Evolutionary conservation across 2,113 vertebrate species (phyloP).

Genomic region (Pelodiscus sinensis): DNA sequence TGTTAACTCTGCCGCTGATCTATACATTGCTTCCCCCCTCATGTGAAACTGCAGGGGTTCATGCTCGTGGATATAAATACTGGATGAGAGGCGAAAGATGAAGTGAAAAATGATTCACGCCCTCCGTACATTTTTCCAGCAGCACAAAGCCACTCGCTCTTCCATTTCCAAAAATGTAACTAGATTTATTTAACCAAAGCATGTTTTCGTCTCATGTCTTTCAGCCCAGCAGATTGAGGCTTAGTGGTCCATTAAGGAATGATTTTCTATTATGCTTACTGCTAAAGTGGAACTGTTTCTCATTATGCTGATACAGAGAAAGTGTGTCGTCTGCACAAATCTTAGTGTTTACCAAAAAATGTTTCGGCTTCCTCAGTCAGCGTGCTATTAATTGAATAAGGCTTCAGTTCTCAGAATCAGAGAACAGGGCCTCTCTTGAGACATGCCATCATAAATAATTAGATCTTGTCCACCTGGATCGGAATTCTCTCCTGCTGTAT

Average conservation of each 20-base stretch:
- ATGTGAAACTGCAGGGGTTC: neutral
- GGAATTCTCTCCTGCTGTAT: neutral
- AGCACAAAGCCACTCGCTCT: neutral
- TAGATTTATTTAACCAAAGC: neutral
- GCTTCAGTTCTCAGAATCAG: neutral
- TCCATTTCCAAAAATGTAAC: neutral
- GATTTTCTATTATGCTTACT: conserved; percentile 28
- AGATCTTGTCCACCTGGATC: neutral
- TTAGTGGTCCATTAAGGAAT: conserved; percentile 10
- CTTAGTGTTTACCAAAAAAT: rapidly evolving
- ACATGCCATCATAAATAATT: conserved; percentile 10
- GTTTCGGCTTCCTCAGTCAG: conserved; percentile 7
- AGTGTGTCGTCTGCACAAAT: conserved; percentile 31
- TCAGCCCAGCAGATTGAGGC: neutral
- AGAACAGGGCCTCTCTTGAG: neutral
- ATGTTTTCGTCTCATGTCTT: neutral
- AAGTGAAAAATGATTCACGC: neutral
- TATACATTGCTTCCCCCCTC: conserved; percentile 15
- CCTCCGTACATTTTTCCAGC: neutral
- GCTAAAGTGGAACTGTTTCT: conserved; percentile 24
- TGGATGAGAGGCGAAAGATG: neutral
- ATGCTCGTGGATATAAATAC: neutral
- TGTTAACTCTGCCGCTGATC: neutral
- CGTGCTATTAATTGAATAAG: neutral
- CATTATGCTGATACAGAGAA: conserved; percentile 3